Percentiles rank a stretch among this genome's conserved stretches.
Conservation (phyloP, 2,797 vertebrate genomes). For the Manis crassicaudata region DNA sequence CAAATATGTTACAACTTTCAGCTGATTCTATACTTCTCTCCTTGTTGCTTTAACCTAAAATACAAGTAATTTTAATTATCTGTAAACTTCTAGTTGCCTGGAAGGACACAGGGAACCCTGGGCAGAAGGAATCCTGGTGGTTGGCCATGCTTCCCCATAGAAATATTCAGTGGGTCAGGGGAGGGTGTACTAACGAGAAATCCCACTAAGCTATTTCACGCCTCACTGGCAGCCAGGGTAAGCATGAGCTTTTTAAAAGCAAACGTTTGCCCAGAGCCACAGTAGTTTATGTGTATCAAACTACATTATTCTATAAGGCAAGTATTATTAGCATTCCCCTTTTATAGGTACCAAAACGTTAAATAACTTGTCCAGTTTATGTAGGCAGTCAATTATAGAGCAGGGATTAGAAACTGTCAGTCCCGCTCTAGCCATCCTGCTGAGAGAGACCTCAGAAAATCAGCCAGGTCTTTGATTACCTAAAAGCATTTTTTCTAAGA, state of each 20-base stretch:
- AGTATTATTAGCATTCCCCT: neutral
- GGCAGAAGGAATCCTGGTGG: neutral
- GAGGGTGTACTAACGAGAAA: neutral
- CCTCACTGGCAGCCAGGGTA: neutral
- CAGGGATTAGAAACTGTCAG: neutral
- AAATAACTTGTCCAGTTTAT: neutral
- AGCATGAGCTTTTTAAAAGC: neutral
- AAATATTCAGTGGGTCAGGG: neutral
- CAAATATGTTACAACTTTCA: constrained; percentile 5
- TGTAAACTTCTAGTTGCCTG: neutral
- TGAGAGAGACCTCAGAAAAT: constrained; percentile 7
- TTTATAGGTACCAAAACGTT: neutral
- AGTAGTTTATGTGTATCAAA: neutral
- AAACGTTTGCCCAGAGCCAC: neutral
- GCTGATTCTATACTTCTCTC: neutral
- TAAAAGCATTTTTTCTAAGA: neutral
- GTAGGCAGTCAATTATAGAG: neutral
- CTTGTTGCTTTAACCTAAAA: constrained; percentile 11
- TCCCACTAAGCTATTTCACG: neutral
- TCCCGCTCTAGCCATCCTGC: neutral
- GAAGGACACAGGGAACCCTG: neutral
- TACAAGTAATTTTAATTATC: neutral
- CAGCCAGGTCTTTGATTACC: neutral
- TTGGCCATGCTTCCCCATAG: neutral
- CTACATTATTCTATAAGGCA: neutral